Evolutionary conservation across 2,888 invertebrate species (phyloP), one percentile per base, ranked within the genome.

Genomic region (Leuctra nigra): DNA sequence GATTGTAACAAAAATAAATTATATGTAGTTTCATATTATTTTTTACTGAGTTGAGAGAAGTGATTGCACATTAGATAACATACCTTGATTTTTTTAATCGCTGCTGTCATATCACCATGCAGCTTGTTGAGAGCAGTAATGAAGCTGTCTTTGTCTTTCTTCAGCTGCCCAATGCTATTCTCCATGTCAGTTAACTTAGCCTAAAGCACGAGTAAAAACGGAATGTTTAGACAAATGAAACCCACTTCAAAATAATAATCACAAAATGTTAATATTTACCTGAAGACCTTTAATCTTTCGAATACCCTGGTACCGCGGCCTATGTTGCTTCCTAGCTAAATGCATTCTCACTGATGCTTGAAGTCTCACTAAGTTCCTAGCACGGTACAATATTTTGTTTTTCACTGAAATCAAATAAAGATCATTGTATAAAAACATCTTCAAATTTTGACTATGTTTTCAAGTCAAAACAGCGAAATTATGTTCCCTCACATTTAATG

Each of bases 401-500:
- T 90, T 93, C 70, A 98, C 95, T 96, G 74, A 58, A 78, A 77
- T 58, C n/a, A n/a, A n/a, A n/a, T n/a, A n/a, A n/a, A n/a, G n/a
- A n/a, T n/a, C n/a, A n/a, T n/a, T n/a, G n/a, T n/a, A n/a, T n/a
- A n/a, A n/a, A n/a, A n/a, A n/a, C n/a, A n/a, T 47, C 4, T 4
- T 14, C 11, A n/a, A n/a, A n/a, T n/a, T n/a, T n/a, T n/a, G n/a
- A n/a, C n/a, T n/a, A n/a, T n/a, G n/a, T n/a, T n/a, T n/a, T n/a
- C n/a, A n/a, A n/a, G n/a, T n/a, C n/a, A n/a, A n/a, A n/a, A n/a
- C n/a, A n/a, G n/a, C n/a, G n/a, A n/a, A n/a, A n/a, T n/a, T n/a
- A n/a, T n/a, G n/a, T n/a, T n/a, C n/a, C 75, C 86, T 82, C 71
- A 95, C 95, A 75, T 78, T 97, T 99, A 56, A 98, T 91, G 58